Evolutionary conservation across 2,113 vertebrate species (phyloP), one percentile per base, ranked within the genome.

Genomic region (Oxyruncus cristatus): DNA sequence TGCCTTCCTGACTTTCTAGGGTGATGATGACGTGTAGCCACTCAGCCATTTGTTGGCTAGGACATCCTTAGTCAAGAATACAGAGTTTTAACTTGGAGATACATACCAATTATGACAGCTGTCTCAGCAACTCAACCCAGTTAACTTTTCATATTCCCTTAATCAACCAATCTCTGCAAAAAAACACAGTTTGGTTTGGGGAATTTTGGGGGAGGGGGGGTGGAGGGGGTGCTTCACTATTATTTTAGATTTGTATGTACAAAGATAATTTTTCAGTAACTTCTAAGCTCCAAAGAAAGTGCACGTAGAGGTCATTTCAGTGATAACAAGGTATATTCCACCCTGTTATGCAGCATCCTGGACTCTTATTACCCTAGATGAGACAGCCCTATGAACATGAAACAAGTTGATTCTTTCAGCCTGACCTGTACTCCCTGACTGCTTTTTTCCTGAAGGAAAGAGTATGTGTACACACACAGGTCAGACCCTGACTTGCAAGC

Each of bases 191-290:
- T 56, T 8, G 8, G 4, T 21, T 53, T 50, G 19, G 5, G 11
- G 7, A 13, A 32, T 55, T 23, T 13, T 8, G 7, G 22, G 22
- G 17, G 24, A 7, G 5, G 2, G 11, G 1, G 30, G 1, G 14
- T 58, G 7, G 14, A 39, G 16, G 2, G 1, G 0, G 2, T 75
- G 11, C 14, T 80, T 82, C 17, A 5, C 21, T 68, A 22, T 56
- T 10, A 10, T 76, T 67, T 65, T 33, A 37, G 32, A 66, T 59
- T 63, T 81, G 46, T 66, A 77, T 73, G 17, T 62, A 35, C 3
- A 65, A 78, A 89, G 88, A 44, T 10, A n/a, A 14, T 3, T 42
- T 80, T 65, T 74, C 1, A 0, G 4, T 66, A 53, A 37, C 5
- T 53, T 55, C 6, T 66, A 53, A 53, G 8, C 9, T 87, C 44